Conservation (phyloP, 1,140 invertebrate genomes). For the Drosophila kanapiae region DNA sequence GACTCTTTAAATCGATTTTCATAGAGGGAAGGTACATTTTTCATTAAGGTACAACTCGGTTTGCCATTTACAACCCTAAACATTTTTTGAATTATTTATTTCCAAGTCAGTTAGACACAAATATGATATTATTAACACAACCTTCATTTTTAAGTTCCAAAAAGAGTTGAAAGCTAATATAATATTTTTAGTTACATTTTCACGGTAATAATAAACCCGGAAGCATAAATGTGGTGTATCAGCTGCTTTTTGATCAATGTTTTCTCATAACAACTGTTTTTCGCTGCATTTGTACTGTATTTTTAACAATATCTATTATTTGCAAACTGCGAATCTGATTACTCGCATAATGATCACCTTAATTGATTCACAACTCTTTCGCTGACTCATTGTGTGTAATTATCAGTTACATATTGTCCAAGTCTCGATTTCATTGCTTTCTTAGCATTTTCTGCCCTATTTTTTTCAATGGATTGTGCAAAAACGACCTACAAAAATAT, state of each 20-base stretch:
- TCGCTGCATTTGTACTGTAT: constrained; percentile 1
- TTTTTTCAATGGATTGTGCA: constrained; percentile 58
- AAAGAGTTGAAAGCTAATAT: neutral
- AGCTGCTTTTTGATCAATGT: neutral
- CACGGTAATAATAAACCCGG: neutral
- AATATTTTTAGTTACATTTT: neutral
- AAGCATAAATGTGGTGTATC: neutral
- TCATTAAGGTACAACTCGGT: no score
- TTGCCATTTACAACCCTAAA: neutral
- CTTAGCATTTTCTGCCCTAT: constrained; percentile 17
- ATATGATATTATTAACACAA: no score
- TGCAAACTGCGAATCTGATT: constrained; percentile 6
- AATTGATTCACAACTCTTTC: constrained; percentile 27
- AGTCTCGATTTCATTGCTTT: constrained; percentile 1
- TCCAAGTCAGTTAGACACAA: no score
- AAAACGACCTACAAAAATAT: constrained; percentile 69
- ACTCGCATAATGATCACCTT: constrained; percentile 17
- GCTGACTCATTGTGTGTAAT: constrained; percentile 43
- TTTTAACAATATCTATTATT: constrained; percentile 2
- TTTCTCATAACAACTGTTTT: neutral
- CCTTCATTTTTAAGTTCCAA: no score
- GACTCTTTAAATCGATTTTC: neutral
- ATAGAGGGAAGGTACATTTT: neutral
- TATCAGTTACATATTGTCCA: constrained; percentile 40
- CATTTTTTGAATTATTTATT: no score